Percentiles rank a stretch among this genome's conserved stretches.
phyloP scores from a whole-genome alignment of 2,797 vertebrate genomes.

The Pteropus rufus region DNA sequence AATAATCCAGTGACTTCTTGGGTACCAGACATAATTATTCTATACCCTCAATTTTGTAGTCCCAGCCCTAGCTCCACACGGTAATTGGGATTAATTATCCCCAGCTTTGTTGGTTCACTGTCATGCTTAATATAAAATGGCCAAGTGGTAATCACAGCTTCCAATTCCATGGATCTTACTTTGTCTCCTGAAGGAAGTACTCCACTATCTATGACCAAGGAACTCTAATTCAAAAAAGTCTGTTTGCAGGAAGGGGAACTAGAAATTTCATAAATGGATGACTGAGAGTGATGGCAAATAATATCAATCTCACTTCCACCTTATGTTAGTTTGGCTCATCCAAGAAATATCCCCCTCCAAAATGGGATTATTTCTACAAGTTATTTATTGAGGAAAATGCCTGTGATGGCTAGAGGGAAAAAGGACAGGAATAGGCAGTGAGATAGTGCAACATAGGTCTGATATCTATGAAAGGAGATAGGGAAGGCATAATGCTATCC shows the following conservation, averaged over 20 bases:
- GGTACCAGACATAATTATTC: neutral
- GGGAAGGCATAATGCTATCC: neutral
- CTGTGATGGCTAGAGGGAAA: neutral
- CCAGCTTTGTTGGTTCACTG: neutral
- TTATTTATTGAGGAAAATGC: neutral
- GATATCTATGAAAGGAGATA: neutral
- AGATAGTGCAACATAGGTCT: neutral
- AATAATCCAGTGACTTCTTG: neutral
- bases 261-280: neutral
- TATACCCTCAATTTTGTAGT: neutral
- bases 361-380: neutral
- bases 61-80: neutral
- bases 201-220: neutral
- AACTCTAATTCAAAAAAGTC: neutral
- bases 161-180: neutral
- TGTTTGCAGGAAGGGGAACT: neutral
- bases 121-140: neutral
- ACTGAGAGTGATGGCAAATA: neutral
- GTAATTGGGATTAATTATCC: neutral
- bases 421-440: neutral
- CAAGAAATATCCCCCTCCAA: neutral
- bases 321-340: neutral
- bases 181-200: neutral
- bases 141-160: neutral
- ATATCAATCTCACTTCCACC: neutral